These are phyloP conservation scores for Stylophora pistillata DNA, from an alignment of 64 coral and sea anemone species.

Conservation along the genomic window DNA sequence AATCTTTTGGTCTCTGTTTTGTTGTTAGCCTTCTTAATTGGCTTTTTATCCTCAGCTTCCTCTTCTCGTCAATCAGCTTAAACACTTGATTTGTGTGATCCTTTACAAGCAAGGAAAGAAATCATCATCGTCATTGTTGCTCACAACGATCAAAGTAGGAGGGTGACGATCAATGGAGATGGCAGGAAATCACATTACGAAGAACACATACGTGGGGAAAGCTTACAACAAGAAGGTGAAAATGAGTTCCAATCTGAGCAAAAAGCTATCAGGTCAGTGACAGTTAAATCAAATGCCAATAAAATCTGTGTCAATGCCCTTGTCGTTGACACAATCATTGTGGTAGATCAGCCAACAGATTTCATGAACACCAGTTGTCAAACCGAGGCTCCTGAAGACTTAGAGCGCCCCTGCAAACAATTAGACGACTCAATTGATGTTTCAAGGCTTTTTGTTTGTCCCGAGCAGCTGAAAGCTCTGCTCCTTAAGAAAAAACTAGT, in stretches of 20 bases:
- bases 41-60: neutral
- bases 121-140: constrained; percentile 42
- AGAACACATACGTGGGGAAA: neutral
- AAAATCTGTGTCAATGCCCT: constrained; percentile 57
- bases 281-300: constrained; percentile 4
- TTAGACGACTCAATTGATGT: constrained; percentile 14
- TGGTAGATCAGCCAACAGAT: constrained; percentile 54
- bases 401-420: constrained; percentile 40
- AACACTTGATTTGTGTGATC: constrained; percentile 31
- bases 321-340: constrained; percentile 40
- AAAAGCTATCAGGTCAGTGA: constrained; percentile 22
- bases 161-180: constrained; percentile 21
- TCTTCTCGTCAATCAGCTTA: constrained; percentile 15
- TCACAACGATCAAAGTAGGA: constrained; percentile 26
- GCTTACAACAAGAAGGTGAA: constrained; percentile 11
- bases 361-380: constrained; percentile 37
- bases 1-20: constrained; percentile 22
- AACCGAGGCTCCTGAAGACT: neutral
- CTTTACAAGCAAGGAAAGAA: constrained; percentile 14
- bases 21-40: constrained; percentile 13
- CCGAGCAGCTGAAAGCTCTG: constrained; percentile 13
- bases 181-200: constrained; percentile 9
- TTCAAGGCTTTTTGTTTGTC: constrained; percentile 37
- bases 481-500: constrained; percentile 10
- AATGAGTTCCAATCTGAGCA: constrained; percentile 22